A percentile compares a stretch with the other conserved stretches of the same genome.
These are phyloP conservation scores for Agapostemon virescens DNA, from an alignment of 2,888 invertebrate genomes.

Conservation along the genomic window DNA sequence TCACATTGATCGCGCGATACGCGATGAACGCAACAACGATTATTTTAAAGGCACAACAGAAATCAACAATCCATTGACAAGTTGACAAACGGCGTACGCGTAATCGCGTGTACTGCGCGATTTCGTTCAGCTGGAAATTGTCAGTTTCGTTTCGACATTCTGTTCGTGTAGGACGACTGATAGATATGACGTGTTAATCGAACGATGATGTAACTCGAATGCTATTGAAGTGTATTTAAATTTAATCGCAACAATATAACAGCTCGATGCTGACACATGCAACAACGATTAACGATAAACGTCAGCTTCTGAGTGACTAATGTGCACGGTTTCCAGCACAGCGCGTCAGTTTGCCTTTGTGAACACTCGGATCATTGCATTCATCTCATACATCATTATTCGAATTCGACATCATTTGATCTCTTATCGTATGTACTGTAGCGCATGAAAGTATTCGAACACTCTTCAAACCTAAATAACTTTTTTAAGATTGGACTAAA, in stretches of 20 bases:
- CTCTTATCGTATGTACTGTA: background rate
- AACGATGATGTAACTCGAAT: background rate
- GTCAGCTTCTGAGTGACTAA: background rate
- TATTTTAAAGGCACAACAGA: background rate
- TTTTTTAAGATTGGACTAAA: too few relatives aligned
- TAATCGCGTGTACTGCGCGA: background rate
- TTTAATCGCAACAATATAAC: background rate
- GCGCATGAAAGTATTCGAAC: too few relatives aligned
- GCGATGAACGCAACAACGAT: background rate
- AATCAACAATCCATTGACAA: background rate
- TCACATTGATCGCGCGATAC: background rate
- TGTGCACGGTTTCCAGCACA: background rate
- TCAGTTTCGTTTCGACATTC: slow-evolving; percentile 2
- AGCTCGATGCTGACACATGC: background rate
- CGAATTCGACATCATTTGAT: background rate
- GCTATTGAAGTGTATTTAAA: background rate
- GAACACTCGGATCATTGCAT: background rate
- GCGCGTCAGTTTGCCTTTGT: background rate
- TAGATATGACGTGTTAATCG: background rate
- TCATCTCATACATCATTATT: too few relatives aligned
- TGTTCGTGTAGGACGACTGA: background rate
- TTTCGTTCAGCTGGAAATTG: slow-evolving; percentile 12
- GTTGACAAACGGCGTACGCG: background rate
- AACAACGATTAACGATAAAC: background rate
- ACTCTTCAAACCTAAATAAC: too few relatives aligned